Base-by-base conservation (phyloP, 2,888 invertebrate genomes). In the Hirtodrosophila alboralis region DNA sequence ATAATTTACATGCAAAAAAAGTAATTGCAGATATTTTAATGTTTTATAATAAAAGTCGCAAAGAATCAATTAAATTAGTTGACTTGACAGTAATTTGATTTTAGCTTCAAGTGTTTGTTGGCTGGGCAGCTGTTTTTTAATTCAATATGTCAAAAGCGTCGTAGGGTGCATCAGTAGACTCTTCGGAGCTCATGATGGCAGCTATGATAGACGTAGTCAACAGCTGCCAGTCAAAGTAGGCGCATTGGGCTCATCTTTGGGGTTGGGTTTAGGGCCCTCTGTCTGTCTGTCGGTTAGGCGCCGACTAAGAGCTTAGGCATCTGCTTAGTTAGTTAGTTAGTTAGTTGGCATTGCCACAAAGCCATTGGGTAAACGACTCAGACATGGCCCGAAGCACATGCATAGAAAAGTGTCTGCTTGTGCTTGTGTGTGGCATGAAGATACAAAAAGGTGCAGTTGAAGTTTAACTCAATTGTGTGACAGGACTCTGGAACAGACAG, bases 171-270 rank as follows among this genome's bases (percentile, higher is more conserved):
- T 7, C 6, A 5, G 23, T 6, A 23, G 1, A 6, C 8, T 12
- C 8, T 44, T 14, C 13, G 5, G 9, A 23, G 8, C 23, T 45
- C 26, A 31, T 31, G 38, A 36, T 52, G 68, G 33, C 56, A 60
- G 43, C 68, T 51, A 43, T 53, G 76, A 57, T 60, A 30, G 73
- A 57, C 70, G 51, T 56, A 71, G 68, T 80, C 78, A 79, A 66
- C 72, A 69, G 69, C 78, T 79, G 81, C 38, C 79, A 66, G 59
- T 78, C 83, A 81, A 75, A 51, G 51, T 61, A 60, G 81, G 54
- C 58, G 41, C 68, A 18, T 41, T 54, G 37, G 21, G 21, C 49
- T 51, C 51, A 34, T 34, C 27, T 41, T 26, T 34, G 30, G 12
- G 23, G 23, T 23, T 65, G 26, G 30, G 13, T 9, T 53, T n/a